These are phyloP conservation scores for Pentalonia nigronervosa DNA, from an alignment of 1,140 invertebrate species.

Conservation along the genomic window DNA sequence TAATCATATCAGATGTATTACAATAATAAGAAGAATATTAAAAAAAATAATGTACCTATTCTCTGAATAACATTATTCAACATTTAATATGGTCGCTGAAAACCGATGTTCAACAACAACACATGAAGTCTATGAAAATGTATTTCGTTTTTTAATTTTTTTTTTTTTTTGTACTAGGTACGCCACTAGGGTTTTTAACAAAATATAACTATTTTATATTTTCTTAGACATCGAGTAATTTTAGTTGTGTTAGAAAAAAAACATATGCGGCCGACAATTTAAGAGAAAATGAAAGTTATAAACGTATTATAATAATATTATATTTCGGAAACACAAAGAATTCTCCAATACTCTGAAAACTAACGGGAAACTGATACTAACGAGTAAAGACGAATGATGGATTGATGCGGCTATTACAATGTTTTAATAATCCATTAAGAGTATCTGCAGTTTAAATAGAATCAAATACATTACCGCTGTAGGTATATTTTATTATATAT, in stretches of 20 bases:
- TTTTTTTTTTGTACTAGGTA: neutral
- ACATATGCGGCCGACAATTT: neutral
- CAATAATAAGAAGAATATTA: neutral
- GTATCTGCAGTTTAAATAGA: neutral
- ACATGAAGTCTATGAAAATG: neutral
- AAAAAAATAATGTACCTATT: neutral
- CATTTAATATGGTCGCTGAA: neutral
- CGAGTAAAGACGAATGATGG: neutral
- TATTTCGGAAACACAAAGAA: neutral
- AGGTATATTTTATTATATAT: neutral
- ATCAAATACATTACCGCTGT: neutral
- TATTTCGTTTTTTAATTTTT: neutral
- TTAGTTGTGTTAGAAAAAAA: neutral
- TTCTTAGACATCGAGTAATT: neutral
- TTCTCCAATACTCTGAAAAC: neutral
- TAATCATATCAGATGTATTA: neutral
- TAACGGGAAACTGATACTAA: neutral
- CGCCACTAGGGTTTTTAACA: neutral
- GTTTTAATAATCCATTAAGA: neutral
- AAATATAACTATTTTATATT: neutral
- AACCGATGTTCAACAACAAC: neutral
- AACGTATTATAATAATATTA: neutral
- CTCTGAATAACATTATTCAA: neutral
- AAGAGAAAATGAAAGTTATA: neutral
- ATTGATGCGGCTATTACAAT: neutral